Base-by-base conservation (phyloP, 1,140 invertebrate genomes). In the Cydia pomonella region DNA sequence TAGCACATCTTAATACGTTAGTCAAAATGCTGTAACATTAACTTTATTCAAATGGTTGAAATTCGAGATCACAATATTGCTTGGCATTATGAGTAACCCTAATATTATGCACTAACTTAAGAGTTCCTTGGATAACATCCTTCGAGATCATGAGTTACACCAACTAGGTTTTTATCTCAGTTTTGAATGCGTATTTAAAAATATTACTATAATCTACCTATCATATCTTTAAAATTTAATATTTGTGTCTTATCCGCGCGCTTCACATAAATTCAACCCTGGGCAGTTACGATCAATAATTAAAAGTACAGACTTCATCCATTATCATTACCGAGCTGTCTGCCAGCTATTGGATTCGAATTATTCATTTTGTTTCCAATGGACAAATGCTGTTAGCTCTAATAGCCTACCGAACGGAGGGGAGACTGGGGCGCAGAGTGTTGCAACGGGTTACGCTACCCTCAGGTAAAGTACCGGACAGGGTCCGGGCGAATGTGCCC, bases 21-120 rank as follows among this genome's bases (percentile, higher is more conserved):
- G 38, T 38, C 29, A 72, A 72, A 72, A 21, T 72, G 33, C 53
- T 21, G 53, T 59, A 10, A 72, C 18, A 73, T 73, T 76, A 77
- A 74, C 75, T 76, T 76, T 50, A 63, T 59, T 74, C 64, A 80
- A 77, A 80, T 78, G 69, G 74, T 76, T 77, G 74, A 76, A 66
- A 78, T 81, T 84, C 81, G 83, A 86, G 82, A 90, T 91, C 87
- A 90, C 89, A 89, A 87, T 90, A 90, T 92, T 87, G 89, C 89
- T 91, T 91, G 81, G 89, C 89, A 92, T 89, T 91, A 87, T 63
- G 1, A 59, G 12, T 84, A 82, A 77, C 64, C 76, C 81, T 83
- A 83, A 72, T 47, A 64, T 71, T 79, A 76, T 72, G 33, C 38
- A 73, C 74, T 74, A 50, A 75, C 23, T 71, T 79, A 79, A 84